A percentile compares a stretch with the other conserved stretches of the same genome.
Evolutionary conservation across 2,797 vertebrate genomes (phyloP).

Genomic region (Tiaroga cobitis): DNA sequence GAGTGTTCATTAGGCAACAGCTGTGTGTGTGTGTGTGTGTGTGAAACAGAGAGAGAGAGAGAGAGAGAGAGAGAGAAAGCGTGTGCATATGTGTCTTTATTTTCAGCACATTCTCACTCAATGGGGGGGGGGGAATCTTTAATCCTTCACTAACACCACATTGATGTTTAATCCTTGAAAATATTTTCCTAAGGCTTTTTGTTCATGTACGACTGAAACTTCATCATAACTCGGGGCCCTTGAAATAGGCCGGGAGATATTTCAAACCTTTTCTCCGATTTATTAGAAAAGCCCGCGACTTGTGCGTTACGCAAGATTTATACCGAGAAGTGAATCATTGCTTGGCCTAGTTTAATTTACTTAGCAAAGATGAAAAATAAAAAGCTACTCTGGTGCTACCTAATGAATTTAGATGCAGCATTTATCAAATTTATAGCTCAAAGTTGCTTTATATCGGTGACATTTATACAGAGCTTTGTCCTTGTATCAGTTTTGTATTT

Average conservation of each 20-base stretch:
- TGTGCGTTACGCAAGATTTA: neutral
- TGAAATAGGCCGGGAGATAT: slow-evolving; percentile 26
- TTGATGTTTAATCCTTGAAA: slow-evolving; percentile 57
- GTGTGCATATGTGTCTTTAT: neutral
- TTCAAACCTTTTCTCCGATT: slow-evolving; percentile 29
- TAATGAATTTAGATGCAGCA: slow-evolving; percentile 10
- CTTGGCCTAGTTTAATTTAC: slow-evolving; percentile 5
- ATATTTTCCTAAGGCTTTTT: slow-evolving; percentile 50
- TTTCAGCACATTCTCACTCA: slow-evolving; percentile 30
- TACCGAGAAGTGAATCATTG: slow-evolving; percentile 11
- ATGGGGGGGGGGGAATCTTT: too few relatives aligned
- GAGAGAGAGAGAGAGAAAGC: neutral
- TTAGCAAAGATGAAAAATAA: slow-evolving; percentile 18
- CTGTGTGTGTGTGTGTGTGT: slow-evolving; percentile 60
- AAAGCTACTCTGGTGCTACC: slow-evolving; percentile 3
- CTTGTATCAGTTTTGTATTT: slow-evolving; percentile 45
- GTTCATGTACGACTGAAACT: slow-evolving; percentile 19
- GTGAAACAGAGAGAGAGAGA: slow-evolving; percentile 33
- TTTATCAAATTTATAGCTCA: neutral
- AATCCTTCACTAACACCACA: slow-evolving; percentile 62
- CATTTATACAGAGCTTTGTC: slow-evolving; percentile 15
- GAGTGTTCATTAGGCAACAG: slow-evolving; percentile 72
- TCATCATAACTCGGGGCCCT: slow-evolving; percentile 25
- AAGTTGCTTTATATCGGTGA: neutral
- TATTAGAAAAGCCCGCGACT: slow-evolving; percentile 4